Evolutionary conservation across 2,113 vertebrate genomes (phyloP).

Genomic region (Corythaixoides concolor): DNA sequence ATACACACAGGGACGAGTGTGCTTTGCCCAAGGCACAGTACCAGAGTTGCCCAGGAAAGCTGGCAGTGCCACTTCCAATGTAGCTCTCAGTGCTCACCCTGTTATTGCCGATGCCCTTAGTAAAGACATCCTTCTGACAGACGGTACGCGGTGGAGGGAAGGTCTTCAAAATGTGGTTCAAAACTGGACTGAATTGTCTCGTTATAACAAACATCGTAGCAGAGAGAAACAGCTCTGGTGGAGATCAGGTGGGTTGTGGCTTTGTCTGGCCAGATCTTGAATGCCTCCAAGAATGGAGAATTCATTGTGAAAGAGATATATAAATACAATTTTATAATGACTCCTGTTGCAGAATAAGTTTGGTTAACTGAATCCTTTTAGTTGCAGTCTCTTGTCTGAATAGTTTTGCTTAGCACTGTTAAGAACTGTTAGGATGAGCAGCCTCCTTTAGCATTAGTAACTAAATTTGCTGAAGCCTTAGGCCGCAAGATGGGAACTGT

Average conservation of each 20-base stretch:
- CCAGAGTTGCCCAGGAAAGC: not conserved
- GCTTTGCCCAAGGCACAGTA: not conserved
- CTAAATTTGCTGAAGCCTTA: no score
- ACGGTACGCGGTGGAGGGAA: not conserved
- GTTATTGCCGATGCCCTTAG: not conserved
- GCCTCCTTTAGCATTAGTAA: no score
- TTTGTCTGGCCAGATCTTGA: not conserved
- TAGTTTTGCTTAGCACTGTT: no score
- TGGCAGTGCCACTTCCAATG: not conserved
- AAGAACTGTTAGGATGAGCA: no score
- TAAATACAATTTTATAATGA: not conserved
- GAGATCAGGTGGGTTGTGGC: not conserved
- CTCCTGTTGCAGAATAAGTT: not conserved
- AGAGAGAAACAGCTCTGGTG: not conserved
- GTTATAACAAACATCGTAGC: accelerated
- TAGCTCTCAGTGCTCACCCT: not conserved
- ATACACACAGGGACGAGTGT: not conserved
- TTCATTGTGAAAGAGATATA: not conserved
- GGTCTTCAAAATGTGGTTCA: not conserved
- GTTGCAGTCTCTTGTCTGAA: no score
- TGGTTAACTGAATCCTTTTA: no score
- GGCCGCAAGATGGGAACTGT: no score
- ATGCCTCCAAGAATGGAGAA: not conserved
- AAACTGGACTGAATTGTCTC: not conserved
- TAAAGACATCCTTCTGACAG: not conserved